A percentile compares a stretch with the other conserved stretches of the same genome.
These are phyloP conservation scores for Brachypterus glaber DNA, from an alignment of 2,888 invertebrate genomes.

Conservation along the genomic window DNA sequence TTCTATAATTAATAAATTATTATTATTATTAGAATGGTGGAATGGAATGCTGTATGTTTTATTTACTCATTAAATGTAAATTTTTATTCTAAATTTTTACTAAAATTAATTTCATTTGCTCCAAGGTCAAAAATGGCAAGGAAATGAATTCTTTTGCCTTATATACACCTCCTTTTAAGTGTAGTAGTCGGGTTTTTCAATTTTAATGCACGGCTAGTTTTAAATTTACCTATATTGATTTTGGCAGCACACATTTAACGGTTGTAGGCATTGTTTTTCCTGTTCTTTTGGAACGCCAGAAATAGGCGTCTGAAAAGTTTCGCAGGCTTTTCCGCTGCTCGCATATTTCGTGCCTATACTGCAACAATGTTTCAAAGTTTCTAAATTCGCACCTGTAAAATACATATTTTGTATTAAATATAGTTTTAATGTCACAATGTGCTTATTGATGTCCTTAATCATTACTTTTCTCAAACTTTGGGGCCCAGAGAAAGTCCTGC, in stretches of 20 bases:
- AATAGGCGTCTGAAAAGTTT: conserved; percentile 38
- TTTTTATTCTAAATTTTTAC: no score
- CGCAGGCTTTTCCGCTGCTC: conserved; percentile 31
- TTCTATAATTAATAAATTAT: conserved; percentile 30
- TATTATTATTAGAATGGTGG: no score
- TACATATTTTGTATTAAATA: no score
- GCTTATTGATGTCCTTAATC: no score
- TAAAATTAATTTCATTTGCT: no score
- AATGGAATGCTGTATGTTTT: no score
- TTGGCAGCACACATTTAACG: conserved; percentile 55
- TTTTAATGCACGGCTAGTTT: conserved; percentile 4
- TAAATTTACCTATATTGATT: conserved; percentile 41
- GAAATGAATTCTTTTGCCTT: no score
- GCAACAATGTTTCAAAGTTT: conserved; percentile 35
- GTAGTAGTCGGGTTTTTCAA: background rate
- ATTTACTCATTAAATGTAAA: no score
- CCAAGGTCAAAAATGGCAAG: no score
- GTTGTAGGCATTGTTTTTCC: conserved; percentile 52
- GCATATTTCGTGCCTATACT: conserved; percentile 35
- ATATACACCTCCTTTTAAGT: background rate
- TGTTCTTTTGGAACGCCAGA: conserved; percentile 47
- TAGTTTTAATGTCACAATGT: no score
- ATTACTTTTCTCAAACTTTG: no score
- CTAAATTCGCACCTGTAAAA: conserved; percentile 29
- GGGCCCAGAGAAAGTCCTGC: no score